A percentile compares a stretch with the other conserved stretches of the same genome.
phyloP scores from a whole-genome alignment of 2,888 invertebrate species.

The Lepeophtheirus nordmannii region DNA sequence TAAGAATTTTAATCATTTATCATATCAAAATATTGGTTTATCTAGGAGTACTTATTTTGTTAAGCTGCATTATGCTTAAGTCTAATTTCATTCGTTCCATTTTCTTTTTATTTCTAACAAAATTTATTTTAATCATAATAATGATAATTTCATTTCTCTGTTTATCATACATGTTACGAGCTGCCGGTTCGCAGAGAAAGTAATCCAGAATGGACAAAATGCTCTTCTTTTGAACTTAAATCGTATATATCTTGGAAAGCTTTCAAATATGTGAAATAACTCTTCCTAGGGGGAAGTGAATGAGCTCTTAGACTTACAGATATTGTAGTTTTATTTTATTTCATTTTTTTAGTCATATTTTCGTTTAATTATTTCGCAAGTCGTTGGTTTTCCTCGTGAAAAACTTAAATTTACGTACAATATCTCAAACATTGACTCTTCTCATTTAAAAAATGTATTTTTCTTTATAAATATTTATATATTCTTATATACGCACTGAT shows the following conservation, averaged over 20 bases:
- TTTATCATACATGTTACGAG: background rate
- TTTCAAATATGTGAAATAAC: constrained; percentile 7
- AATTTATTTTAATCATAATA: background rate
- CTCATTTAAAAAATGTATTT: too few species aligned
- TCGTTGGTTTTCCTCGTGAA: too few species aligned
- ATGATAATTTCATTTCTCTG: too few species aligned
- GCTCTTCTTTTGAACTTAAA: constrained; percentile 8
- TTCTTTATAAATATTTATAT: too few species aligned
- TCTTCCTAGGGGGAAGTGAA: constrained; percentile 3
- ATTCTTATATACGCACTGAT: too few species aligned
- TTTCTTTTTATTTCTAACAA: background rate
- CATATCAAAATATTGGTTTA: background rate
- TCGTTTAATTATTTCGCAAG: background rate
- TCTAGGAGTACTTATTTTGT: background rate
- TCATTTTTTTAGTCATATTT: constrained; percentile 15
- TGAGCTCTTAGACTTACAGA: background rate
- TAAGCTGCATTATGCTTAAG: background rate
- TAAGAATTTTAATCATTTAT: constrained; percentile 32
- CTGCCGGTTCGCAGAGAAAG: constrained; percentile 2
- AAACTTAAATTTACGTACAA: too few species aligned
- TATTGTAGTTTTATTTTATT: background rate
- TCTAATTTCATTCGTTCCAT: background rate
- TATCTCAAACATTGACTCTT: too few species aligned
- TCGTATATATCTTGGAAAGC: constrained; percentile 6
- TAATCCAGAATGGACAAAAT: constrained; percentile 8